These are phyloP conservation scores for Rhinopithecus roxellana DNA, from an alignment of 2,113 vertebrate species.

Conservation along the genomic window DNA sequence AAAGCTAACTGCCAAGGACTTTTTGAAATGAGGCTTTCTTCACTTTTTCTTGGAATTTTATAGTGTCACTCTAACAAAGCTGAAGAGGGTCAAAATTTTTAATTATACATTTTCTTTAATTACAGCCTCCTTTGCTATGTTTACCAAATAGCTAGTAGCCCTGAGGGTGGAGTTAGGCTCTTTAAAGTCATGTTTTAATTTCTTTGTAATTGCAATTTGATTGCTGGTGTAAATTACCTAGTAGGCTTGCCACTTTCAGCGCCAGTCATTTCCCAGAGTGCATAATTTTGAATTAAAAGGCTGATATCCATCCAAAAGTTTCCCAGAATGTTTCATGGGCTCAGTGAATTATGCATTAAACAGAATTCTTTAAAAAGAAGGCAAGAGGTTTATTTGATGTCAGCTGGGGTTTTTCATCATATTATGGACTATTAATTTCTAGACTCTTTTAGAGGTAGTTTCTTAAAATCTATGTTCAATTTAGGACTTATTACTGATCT, in stretches of 20 bases:
- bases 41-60: background rate
- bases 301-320: constrained; percentile 65
- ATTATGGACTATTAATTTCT: constrained; percentile 55
- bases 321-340: constrained; percentile 60
- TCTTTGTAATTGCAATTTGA: constrained; percentile 84
- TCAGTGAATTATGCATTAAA: constrained; percentile 67
- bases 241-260: constrained; percentile 64
- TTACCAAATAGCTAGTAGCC: constrained; percentile 77
- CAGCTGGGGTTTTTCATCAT: constrained; percentile 58
- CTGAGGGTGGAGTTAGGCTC: constrained; percentile 77
- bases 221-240: constrained; percentile 80
- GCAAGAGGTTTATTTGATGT: constrained; percentile 59
- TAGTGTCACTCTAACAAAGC: constrained; percentile 45
- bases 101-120: constrained; percentile 65
- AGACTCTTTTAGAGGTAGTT: constrained; percentile 51
- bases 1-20: background rate
- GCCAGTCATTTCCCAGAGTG: constrained; percentile 77
- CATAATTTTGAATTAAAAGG: constrained; percentile 83
- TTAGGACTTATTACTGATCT: constrained; percentile 61
- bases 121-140: constrained; percentile 61
- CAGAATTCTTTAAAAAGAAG: constrained; percentile 71
- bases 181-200: constrained; percentile 83
- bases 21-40: background rate
- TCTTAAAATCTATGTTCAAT: constrained; percentile 65
- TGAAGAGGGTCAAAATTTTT: constrained; percentile 73